These are phyloP conservation scores for Phortica okadai DNA, from an alignment of 2,888 invertebrate genomes.

Conservation along the genomic window DNA sequence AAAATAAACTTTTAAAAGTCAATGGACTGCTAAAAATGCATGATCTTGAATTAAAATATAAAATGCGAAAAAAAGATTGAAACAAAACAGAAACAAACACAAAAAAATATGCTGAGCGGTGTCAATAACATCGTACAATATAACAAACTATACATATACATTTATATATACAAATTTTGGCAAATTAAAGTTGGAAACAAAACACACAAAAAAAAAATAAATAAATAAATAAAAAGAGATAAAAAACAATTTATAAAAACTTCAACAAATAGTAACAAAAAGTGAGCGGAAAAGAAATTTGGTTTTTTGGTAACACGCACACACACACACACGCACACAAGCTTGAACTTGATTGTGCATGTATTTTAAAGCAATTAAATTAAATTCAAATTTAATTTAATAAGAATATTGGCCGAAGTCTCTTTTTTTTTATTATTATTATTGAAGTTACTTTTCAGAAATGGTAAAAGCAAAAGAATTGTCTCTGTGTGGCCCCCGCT, in stretches of 20 bases:
- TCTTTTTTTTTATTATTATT: too few species aligned
- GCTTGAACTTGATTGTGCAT: neutral
- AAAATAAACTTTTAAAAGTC: slow-evolving; percentile 53
- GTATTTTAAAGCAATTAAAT: slow-evolving; percentile 11
- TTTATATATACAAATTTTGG: too few species aligned
- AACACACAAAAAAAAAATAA: slow-evolving; percentile 12
- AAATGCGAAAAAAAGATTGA: slow-evolving; percentile 39
- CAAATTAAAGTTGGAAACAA: neutral
- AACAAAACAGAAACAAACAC: slow-evolving; percentile 40
- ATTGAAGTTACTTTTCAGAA: too few species aligned
- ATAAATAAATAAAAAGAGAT: slow-evolving; percentile 42
- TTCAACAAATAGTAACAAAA: neutral
- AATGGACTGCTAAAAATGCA: slow-evolving; percentile 69
- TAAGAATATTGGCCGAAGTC: neutral
- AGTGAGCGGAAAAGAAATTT: neutral
- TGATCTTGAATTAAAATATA: slow-evolving; percentile 61
- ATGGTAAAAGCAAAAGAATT: too few species aligned
- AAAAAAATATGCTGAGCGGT: slow-evolving; percentile 30
- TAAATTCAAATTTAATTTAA: neutral
- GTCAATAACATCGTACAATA: slow-evolving; percentile 52
- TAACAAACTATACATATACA: slow-evolving; percentile 40
- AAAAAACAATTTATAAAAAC: neutral
- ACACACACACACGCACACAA: neutral
- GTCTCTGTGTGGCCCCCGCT: too few species aligned
- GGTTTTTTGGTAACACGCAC: neutral